These are phyloP conservation scores for Propithecus coquereli DNA, from an alignment of 2,113 vertebrate genomes.

Conservation along the genomic window DNA sequence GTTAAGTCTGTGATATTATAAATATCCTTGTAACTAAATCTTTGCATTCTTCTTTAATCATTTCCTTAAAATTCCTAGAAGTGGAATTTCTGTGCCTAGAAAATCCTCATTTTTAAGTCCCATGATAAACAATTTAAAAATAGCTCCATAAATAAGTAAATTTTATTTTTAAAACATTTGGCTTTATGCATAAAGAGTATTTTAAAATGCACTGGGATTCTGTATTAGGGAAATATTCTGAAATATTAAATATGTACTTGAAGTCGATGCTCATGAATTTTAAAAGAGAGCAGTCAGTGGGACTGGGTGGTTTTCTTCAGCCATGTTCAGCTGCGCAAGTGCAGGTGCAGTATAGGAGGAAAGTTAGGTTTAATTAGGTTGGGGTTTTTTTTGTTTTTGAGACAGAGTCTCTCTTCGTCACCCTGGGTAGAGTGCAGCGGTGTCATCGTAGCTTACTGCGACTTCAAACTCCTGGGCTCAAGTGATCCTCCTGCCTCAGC, in stretches of 20 bases:
- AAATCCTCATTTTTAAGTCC: background rate
- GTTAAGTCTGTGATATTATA: background rate
- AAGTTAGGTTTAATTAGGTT: background rate
- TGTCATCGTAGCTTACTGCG: no score
- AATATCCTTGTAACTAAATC: background rate
- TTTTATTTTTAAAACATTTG: conserved; percentile 1
- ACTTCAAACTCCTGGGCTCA: no score
- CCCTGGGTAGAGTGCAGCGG: no score
- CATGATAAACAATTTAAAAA: background rate
- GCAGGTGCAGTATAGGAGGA: background rate
- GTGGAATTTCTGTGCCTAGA: background rate
- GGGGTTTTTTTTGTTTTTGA: background rate
- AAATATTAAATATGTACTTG: conserved; percentile 15
- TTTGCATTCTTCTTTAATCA: background rate
- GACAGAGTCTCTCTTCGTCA: no score
- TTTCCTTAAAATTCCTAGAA: background rate
- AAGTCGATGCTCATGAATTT: background rate
- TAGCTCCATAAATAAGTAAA: background rate
- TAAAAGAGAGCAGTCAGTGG: background rate
- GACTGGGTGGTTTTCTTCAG: background rate
- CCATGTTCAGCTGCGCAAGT: background rate
- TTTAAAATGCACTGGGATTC: background rate
- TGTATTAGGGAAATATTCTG: background rate
- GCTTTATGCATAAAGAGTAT: background rate
- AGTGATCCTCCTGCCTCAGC: no score